Percentiles rank a stretch among this genome's conserved stretches.
Conservation (phyloP, 1,140 invertebrate genomes). For the Mamestra configurata region DNA sequence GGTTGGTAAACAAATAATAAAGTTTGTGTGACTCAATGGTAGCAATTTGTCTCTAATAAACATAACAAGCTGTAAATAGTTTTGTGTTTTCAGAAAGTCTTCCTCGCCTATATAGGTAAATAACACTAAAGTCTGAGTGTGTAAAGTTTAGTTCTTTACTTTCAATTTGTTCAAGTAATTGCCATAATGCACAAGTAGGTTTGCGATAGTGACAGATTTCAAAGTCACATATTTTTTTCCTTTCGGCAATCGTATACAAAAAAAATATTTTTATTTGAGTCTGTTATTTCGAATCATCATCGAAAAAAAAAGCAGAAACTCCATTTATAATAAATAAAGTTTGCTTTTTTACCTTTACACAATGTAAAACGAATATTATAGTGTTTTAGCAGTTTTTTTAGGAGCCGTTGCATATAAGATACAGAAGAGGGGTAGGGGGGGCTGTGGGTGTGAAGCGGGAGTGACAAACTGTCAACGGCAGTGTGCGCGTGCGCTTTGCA, state of each 20-base stretch:
- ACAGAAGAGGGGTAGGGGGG: too few relatives aligned
- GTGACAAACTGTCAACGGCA: too few relatives aligned
- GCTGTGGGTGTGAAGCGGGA: too few relatives aligned
- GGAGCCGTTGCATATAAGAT: too few relatives aligned
- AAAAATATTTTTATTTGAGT: too few relatives aligned
- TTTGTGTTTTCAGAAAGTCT: constrained; percentile 14
- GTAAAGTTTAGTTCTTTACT: neutral
- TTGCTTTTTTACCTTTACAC: too few relatives aligned
- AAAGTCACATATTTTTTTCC: neutral
- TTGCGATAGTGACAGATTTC: constrained; percentile 17
- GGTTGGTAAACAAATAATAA: constrained; percentile 21
- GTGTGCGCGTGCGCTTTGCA: too few relatives aligned
- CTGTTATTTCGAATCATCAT: too few relatives aligned
- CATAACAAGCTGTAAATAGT: neutral
- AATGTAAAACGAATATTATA: too few relatives aligned
- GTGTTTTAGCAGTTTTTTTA: too few relatives aligned
- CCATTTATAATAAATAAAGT: too few relatives aligned
- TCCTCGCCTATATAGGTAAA: constrained; percentile 23
- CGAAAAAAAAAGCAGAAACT: too few relatives aligned
- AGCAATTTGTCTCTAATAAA: constrained; percentile 13
- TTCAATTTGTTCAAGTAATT: neutral
- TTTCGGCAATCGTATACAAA: neutral
- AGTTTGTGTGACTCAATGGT: constrained; percentile 6
- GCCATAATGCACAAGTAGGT: neutral
- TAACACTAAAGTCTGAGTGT: neutral